Evolutionary conservation across 2,888 invertebrate genomes (phyloP).

Genomic region (Aphodius granarius): DNA sequence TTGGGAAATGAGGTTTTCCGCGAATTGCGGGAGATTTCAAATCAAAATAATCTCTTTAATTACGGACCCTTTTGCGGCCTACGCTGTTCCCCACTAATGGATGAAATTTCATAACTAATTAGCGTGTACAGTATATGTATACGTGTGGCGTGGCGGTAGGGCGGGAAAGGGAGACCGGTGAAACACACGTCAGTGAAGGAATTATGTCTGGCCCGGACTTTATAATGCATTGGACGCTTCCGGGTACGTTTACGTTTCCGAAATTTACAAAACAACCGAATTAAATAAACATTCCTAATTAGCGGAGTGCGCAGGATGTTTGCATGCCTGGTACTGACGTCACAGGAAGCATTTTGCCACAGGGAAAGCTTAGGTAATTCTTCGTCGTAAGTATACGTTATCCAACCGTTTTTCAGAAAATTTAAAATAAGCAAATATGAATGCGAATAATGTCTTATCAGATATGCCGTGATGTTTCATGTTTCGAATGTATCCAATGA

Average conservation of each 20-base stretch:
- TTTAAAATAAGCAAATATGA: too few relatives aligned
- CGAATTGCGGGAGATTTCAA: constrained; percentile 5
- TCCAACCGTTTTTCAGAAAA: too few relatives aligned
- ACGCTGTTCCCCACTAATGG: constrained; percentile 2
- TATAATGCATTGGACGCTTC: not conserved
- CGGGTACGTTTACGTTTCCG: not conserved
- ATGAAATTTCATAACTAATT: constrained; percentile 14
- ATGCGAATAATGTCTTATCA: too few relatives aligned
- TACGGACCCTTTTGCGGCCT: not conserved
- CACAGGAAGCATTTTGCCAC: constrained; percentile 1
- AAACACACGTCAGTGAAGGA: not conserved
- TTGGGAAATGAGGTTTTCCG: not conserved
- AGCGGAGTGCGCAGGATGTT: not conserved
- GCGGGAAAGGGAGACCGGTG: not conserved
- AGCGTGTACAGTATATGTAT: not conserved
- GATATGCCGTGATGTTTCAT: too few relatives aligned
- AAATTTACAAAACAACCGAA: not conserved
- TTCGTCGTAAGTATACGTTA: too few relatives aligned
- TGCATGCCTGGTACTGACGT: too few relatives aligned
- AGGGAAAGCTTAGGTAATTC: too few relatives aligned
- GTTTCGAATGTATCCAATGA: constrained; percentile 11
- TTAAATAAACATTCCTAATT: not conserved
- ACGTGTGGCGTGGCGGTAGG: not conserved
- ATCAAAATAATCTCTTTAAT: constrained; percentile 13
- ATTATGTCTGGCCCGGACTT: not conserved